These are phyloP conservation scores for Ceratina calcarata DNA, from an alignment of 1,140 invertebrate genomes.

Conservation along the genomic window DNA sequence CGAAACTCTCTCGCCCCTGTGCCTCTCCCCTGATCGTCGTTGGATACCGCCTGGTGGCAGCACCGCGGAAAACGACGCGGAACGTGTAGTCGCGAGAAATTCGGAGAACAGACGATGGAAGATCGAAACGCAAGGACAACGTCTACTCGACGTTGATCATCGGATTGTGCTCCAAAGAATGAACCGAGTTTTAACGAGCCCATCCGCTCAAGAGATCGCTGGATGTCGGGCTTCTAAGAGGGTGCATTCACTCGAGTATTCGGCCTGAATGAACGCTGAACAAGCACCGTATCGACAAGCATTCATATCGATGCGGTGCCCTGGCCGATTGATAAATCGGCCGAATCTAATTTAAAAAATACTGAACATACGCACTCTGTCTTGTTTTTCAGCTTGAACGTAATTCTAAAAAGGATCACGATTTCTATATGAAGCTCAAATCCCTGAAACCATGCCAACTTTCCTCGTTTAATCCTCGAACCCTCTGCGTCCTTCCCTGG, in stretches of 20 bases:
- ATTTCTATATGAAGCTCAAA: not conserved
- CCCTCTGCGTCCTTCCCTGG: not conserved
- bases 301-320: too few species aligned
- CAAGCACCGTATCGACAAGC: too few species aligned
- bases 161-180: not conserved
- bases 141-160: not conserved
- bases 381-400: not conserved
- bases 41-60: conserved; percentile 51
- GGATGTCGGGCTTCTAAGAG: not conserved
- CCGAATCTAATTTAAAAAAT: too few species aligned
- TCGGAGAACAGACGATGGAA: not conserved
- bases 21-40: not conserved
- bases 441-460: conserved; percentile 17
- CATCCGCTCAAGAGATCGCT: conserved; percentile 3
- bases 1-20: conserved; percentile 12
- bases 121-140: conserved; percentile 3
- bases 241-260: too few species aligned
- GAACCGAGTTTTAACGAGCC: not conserved
- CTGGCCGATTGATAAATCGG: too few species aligned
- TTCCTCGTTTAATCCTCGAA: not conserved
- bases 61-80: conserved; percentile 35
- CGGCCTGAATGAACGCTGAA: too few species aligned
- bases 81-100: conserved; percentile 9
- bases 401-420: conserved; percentile 8
- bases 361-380: not conserved